Base-by-base conservation (phyloP, 2,797 vertebrate species). In the Rhinophrynus dorsalis region DNA sequence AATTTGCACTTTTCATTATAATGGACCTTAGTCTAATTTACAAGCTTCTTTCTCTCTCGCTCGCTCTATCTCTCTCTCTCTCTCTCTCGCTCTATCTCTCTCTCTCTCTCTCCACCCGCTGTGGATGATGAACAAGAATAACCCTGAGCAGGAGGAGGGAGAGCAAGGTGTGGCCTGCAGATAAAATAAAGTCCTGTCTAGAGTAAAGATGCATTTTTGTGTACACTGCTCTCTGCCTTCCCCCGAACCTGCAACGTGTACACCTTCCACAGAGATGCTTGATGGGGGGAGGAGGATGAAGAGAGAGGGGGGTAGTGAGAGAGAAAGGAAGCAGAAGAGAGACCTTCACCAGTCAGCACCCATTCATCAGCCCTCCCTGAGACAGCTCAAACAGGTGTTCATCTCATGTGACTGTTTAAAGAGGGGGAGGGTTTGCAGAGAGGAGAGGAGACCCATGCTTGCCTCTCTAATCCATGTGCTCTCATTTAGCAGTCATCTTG, bases 311-410 rank as follows among this genome's bases (percentile, higher is more conserved):
- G 52, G 17, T 17, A 20, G 9, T 17, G 12, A 35, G n/a, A 56
- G 26, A 24, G 15, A 32, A 33, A 13, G 23, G 24, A 32, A 24
- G 29, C 2, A 42, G 27, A 52, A 29, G 33, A 29, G 33, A 69
- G 67, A 62, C 58, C 68, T 40, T 47, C 15, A 30, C 13, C 37
- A 66, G 12, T 24, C 76, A 70, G 79, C 79, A 81, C 69, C 81
- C 75, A 80, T 79, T 76, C 78, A 80, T 77, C 69, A 68, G 78
- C 77, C 75, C 73, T 77, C 78, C 77, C 33, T 71, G 72, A 80
- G 77, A 45, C 83, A 69, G 66, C 54, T 74, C 77, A 82, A 79
- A 87, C 88, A 89, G 88, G 87, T 87, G 88, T 81, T 85, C 78
- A 78, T 75, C 78, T 84, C 85, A 86, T 83, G 84, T 86, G 86